Conservation (phyloP, 1,140 invertebrate species). For the Samia ricini region DNA sequence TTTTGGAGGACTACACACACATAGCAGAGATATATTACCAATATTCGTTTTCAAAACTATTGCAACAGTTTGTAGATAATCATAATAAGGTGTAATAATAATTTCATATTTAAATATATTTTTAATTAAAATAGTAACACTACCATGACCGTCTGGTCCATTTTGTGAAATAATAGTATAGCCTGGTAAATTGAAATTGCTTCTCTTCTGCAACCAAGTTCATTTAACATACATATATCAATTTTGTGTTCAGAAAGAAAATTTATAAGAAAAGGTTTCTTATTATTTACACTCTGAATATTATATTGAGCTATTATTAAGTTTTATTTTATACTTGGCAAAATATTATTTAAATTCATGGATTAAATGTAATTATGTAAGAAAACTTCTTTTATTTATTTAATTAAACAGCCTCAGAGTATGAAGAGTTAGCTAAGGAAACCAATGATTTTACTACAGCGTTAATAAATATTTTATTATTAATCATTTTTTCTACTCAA, state of each 20-base stretch:
- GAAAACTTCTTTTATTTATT: background rate
- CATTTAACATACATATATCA: background rate
- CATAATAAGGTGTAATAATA: background rate
- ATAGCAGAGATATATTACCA: background rate
- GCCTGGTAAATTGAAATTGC: background rate
- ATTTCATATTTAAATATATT: background rate
- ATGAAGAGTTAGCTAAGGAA: background rate
- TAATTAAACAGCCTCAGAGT: background rate
- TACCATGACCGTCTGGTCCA: background rate
- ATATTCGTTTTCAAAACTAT: background rate
- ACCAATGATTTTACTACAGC: background rate
- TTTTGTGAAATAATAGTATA: background rate
- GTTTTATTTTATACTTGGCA: background rate
- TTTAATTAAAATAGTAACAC: background rate
- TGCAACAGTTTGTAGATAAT: background rate
- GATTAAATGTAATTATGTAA: background rate
- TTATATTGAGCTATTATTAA: background rate
- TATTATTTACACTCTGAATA: background rate
- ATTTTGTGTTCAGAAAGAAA: background rate
- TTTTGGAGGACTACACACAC: background rate
- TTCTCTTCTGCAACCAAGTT: background rate
- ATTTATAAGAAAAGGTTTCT: background rate
- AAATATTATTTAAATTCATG: background rate
- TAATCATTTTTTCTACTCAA: background rate
- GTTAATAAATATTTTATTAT: background rate